Evolutionary conservation across 2,888 invertebrate genomes (phyloP).

Genomic region (Antitype chi): DNA sequence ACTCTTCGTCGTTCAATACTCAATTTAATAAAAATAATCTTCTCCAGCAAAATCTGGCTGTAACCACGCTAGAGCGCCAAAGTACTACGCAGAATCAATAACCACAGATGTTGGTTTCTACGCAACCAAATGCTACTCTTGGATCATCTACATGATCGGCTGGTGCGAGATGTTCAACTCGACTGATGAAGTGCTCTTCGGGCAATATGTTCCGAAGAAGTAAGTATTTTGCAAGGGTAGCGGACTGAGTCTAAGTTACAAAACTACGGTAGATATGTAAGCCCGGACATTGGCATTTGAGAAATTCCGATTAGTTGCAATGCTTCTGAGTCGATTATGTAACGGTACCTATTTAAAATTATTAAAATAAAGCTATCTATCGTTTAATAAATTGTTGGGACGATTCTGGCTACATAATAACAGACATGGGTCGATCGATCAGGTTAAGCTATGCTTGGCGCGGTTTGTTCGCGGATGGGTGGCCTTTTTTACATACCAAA

Average conservation of each 20-base stretch:
- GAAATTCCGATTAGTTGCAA: not conserved
- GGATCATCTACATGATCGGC: conserved; percentile 89
- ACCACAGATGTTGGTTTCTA: conserved; percentile 89
- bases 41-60: conserved; percentile 89
- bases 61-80: conserved; percentile 91
- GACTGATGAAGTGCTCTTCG: conserved; percentile 84
- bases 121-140: conserved; percentile 88
- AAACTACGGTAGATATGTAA: conserved; percentile 4
- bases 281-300: conserved; percentile 2
- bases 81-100: conserved; percentile 91
- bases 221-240: conserved; percentile 72
- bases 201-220: conserved; percentile 87
- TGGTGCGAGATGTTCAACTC: conserved; percentile 83
- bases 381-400: not conserved
- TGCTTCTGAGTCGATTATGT: not conserved
- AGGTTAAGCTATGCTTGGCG: too few relatives aligned
- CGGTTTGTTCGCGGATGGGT: too few relatives aligned
- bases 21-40: too few relatives aligned
- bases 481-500: too few relatives aligned
- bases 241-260: conserved; percentile 4
- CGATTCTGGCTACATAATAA: too few relatives aligned
- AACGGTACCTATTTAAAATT: not conserved
- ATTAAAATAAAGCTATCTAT: not conserved
- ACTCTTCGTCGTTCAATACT: too few relatives aligned
- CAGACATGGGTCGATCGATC: too few relatives aligned